Conservation (phyloP, 2,113 vertebrate species). For the Sminthopsis crassicaudata region DNA sequence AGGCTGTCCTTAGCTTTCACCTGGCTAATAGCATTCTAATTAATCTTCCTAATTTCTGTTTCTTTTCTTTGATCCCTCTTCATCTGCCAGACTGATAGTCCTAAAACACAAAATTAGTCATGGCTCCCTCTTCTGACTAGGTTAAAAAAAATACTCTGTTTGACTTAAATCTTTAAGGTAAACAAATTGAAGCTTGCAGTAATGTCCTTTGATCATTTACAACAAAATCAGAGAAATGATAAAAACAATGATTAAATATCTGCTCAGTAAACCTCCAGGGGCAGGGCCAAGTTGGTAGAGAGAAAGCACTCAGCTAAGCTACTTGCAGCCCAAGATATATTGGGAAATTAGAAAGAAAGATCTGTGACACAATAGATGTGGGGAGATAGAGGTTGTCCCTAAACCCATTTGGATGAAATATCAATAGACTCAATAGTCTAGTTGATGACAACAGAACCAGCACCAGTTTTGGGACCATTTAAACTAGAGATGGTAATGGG, state of each 20-base stretch:
- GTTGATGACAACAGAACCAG: neutral
- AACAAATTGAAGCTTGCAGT: no score
- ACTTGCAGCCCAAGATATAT: neutral
- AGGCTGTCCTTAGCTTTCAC: neutral
- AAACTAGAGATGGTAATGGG: accelerated
- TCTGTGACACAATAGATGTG: neutral
- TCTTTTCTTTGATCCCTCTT: neutral
- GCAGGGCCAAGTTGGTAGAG: neutral
- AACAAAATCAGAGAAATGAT: no score
- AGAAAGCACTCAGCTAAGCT: neutral
- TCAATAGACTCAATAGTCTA: neutral
- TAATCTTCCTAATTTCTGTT: neutral
- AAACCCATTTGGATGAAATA: neutral
- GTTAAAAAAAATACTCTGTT: neutral
- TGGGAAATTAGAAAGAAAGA: neutral
- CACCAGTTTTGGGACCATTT: neutral
- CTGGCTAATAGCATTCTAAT: neutral
- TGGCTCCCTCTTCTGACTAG: neutral
- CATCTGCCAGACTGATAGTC: neutral
- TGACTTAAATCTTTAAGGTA: no score
- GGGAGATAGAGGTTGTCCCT: no score
- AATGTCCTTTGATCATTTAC: no score
- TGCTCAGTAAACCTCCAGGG: neutral
- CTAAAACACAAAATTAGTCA: neutral
- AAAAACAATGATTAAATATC: no score